Conservation (phyloP, 2,113 vertebrate genomes). For the Hydrochoerus hydrochaeris region DNA sequence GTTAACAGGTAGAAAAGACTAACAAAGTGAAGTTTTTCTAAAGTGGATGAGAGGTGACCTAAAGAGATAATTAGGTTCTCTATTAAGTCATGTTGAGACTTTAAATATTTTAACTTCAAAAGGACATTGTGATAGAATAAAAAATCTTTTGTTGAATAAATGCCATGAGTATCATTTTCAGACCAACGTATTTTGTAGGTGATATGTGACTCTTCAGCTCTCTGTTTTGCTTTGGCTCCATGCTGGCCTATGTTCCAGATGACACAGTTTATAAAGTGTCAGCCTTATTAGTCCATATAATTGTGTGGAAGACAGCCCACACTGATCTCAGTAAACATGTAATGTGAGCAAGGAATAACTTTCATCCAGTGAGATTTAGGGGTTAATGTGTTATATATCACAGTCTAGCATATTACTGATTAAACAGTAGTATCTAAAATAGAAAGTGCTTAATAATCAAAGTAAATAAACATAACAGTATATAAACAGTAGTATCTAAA, state of each 20-base stretch:
- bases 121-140: neutral
- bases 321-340: neutral
- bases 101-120: slow-evolving; percentile 39
- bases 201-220: neutral
- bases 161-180: neutral
- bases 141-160: neutral
- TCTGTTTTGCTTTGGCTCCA: neutral
- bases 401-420: neutral
- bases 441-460: neutral
- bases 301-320: neutral
- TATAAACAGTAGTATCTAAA: neutral
- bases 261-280: neutral
- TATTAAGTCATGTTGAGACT: neutral
- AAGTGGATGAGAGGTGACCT: neutral
- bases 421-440: neutral
- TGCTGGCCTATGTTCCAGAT: neutral
- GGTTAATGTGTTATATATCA: neutral
- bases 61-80: slow-evolving; percentile 8
- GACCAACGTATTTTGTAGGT: neutral
- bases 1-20: neutral
- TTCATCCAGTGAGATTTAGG: neutral
- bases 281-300: neutral
- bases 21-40: neutral
- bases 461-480: slow-evolving; percentile 30
- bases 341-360: slow-evolving; percentile 18